These are phyloP conservation scores for Phyllostomus hastatus DNA, from an alignment of 2,113 vertebrate genomes.

Conservation along the genomic window DNA sequence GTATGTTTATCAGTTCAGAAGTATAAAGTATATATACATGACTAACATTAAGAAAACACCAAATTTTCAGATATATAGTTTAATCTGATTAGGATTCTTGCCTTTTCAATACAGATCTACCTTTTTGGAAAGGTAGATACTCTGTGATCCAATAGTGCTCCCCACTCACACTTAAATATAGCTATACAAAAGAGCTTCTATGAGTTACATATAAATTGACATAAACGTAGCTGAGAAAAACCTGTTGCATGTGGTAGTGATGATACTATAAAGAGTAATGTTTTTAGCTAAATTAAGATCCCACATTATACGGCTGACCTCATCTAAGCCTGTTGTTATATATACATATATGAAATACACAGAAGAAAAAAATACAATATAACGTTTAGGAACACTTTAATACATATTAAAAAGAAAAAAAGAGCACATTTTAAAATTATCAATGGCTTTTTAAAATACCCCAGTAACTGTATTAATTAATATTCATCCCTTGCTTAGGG, in stretches of 20 bases:
- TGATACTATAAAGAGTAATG: background rate
- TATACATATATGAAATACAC: background rate
- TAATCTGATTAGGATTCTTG: constrained; percentile 1
- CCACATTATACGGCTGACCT: background rate
- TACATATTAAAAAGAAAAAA: constrained; percentile 20
- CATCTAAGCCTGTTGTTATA: background rate
- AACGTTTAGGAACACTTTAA: background rate
- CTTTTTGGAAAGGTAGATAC: constrained; percentile 28
- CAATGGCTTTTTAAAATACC: background rate
- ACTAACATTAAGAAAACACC: background rate
- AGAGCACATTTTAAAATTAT: constrained; percentile 9
- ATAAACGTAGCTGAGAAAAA: constrained; percentile 15
- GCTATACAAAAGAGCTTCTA: background rate
- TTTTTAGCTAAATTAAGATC: background rate
- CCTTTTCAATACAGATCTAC: constrained; percentile 11
- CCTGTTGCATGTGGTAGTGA: background rate
- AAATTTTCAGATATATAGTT: background rate
- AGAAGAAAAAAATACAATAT: background rate
- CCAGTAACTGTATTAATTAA: constrained; percentile 5
- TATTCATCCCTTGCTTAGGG: background rate
- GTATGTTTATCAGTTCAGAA: constrained; percentile 1
- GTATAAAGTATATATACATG: background rate
- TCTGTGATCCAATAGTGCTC: background rate
- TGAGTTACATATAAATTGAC: background rate
- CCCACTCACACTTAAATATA: background rate